Percentiles rank a stretch among this genome's conserved stretches.
These are phyloP conservation scores for Elephantulus edwardii DNA, from an alignment of 2,113 vertebrate genomes.

Conservation along the genomic window DNA sequence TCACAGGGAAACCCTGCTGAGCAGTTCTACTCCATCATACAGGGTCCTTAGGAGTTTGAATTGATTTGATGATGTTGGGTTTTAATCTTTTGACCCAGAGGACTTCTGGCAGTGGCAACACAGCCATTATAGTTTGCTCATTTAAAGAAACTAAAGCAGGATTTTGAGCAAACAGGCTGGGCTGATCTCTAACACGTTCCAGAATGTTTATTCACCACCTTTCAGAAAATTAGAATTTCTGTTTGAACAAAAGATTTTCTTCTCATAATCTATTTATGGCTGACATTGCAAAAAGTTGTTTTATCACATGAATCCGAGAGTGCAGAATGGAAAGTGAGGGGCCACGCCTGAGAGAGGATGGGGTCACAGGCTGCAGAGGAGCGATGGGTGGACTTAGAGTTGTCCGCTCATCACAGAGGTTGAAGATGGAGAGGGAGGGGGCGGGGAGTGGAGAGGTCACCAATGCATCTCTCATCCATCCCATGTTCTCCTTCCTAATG, in stretches of 20 bases:
- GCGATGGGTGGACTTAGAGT: not conserved
- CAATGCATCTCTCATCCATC: not conserved
- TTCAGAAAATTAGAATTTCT: conserved; percentile 74
- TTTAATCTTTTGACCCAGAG: not conserved
- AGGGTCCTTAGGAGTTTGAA: too few species aligned
- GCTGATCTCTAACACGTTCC: conserved; percentile 36
- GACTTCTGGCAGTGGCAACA: not conserved
- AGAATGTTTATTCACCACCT: conserved; percentile 46
- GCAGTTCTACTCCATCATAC: too few species aligned
- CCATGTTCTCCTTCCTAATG: not conserved
- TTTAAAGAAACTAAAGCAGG: not conserved
- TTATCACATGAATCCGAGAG: not conserved
- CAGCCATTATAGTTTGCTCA: not conserved
- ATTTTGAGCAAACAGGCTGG: conserved; percentile 46
- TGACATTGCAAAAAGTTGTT: conserved; percentile 66
- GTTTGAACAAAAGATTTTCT: conserved; percentile 76
- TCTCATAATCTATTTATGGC: conserved; percentile 70
- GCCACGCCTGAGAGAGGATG: not conserved
- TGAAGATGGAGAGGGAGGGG: not conserved
- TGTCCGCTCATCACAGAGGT: not conserved
- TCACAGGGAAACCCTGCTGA: too few species aligned
- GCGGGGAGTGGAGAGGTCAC: not conserved
- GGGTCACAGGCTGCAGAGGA: not conserved
- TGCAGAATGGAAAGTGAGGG: not conserved
- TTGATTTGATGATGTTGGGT: too few species aligned